Evolutionary conservation across 2,113 vertebrate species (phyloP).

Genomic region (Pluvianellus socialis): DNA sequence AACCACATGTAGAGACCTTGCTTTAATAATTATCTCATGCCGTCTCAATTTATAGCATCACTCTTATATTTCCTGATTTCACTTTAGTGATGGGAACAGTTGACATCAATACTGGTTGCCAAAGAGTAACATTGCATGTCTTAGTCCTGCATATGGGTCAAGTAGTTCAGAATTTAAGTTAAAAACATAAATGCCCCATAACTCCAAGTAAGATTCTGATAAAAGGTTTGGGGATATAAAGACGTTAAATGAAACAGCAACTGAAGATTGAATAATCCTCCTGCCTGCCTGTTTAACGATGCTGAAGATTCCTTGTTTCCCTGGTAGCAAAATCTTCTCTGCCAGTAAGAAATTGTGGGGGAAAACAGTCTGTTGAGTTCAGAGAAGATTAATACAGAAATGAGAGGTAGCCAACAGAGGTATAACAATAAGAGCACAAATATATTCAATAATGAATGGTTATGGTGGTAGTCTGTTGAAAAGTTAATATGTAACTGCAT

Average conservation of each 20-base stretch:
- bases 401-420: neutral
- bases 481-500: neutral
- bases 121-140: neutral
- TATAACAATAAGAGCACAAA: neutral
- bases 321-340: neutral
- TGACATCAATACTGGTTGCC: neutral
- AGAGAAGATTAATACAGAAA: neutral
- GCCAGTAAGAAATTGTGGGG: neutral
- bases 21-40: neutral
- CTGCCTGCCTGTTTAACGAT: neutral
- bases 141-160: neutral
- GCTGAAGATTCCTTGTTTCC: neutral
- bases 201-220: neutral
- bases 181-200: neutral
- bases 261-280: neutral
- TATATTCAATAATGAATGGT: neutral
- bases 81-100: neutral
- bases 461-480: neutral
- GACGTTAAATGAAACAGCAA: neutral
- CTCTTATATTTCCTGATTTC: neutral
- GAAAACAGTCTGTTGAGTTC: neutral
- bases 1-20: neutral
- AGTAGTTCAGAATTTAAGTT: neutral
- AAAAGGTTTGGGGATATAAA: neutral
- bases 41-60: neutral